Percentiles rank a stretch among this genome's conserved stretches.
Evolutionary conservation across 2,888 invertebrate species (phyloP).

Genomic region (Catocala nupta): DNA sequence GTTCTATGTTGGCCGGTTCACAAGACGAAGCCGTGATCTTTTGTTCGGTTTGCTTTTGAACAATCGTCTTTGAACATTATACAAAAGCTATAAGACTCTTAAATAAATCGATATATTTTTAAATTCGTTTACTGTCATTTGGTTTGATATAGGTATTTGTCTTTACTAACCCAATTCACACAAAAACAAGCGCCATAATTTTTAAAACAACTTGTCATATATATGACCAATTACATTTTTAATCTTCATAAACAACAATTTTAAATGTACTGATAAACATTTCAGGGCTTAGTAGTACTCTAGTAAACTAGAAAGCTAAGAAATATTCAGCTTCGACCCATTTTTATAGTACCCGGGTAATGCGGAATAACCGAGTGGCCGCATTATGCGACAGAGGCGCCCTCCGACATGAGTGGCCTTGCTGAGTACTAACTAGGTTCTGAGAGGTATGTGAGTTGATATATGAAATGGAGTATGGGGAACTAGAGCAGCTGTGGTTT

Average conservation of each 20-base stretch:
- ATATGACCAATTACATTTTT: constrained; percentile 22
- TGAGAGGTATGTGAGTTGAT: constrained; percentile 5
- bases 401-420: constrained; percentile 44
- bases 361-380: constrained; percentile 51
- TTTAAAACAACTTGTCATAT: background rate
- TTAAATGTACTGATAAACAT: constrained; percentile 44
- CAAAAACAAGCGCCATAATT: background rate
- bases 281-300: constrained; percentile 40
- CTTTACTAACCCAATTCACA: background rate
- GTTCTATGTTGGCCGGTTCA: too few species aligned
- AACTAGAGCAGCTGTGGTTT: constrained; percentile 6
- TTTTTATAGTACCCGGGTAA: constrained; percentile 53
- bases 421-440: constrained; percentile 36
- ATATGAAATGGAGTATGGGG: background rate
- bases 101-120: too few species aligned
- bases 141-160: too few species aligned
- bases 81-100: too few species aligned
- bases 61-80: too few species aligned
- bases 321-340: constrained; percentile 50
- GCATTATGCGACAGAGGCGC: constrained; percentile 57
- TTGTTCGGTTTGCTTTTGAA: too few species aligned
- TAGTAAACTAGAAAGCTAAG: constrained; percentile 43
- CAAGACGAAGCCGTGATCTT: too few species aligned
- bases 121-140: too few species aligned
- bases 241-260: constrained; percentile 27